phyloP scores from a whole-genome alignment of 2,113 vertebrate species.

The Scatophagus argus region DNA sequence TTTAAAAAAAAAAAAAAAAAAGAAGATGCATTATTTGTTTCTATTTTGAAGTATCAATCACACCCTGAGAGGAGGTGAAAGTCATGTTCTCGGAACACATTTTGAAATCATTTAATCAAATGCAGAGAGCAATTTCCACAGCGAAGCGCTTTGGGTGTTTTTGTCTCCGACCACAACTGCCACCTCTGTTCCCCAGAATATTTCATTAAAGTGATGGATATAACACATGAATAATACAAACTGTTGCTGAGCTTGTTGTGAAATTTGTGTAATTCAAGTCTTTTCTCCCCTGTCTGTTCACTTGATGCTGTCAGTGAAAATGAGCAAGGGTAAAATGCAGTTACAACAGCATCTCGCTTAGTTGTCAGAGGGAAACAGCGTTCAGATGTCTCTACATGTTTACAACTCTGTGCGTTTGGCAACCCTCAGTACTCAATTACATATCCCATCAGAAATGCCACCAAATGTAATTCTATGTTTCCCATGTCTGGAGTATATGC shows the following conservation, averaged over 20 bases:
- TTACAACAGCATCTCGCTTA: slow-evolving; percentile 41
- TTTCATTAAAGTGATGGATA: slow-evolving; percentile 74
- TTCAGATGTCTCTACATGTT: slow-evolving; percentile 63
- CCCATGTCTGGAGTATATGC: slow-evolving; percentile 49
- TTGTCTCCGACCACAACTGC: slow-evolving; percentile 45
- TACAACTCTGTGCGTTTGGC: slow-evolving; percentile 60
- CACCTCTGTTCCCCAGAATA: slow-evolving; percentile 47
- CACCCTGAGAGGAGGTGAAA: slow-evolving; percentile 2
- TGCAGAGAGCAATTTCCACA: background rate
- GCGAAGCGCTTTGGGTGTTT: slow-evolving; percentile 47
- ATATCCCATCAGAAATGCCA: slow-evolving; percentile 70
- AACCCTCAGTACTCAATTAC: slow-evolving; percentile 62
- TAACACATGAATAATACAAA: slow-evolving; percentile 75
- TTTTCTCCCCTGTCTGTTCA: slow-evolving; percentile 22
- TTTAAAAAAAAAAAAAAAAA: too few species aligned
- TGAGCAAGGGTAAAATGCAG: slow-evolving; percentile 46
- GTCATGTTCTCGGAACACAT: slow-evolving; percentile 13
- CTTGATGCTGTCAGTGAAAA: slow-evolving; percentile 48
- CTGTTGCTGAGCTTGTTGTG: slow-evolving; percentile 53
- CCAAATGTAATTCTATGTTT: slow-evolving; percentile 61
- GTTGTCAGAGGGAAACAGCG: slow-evolving; percentile 36
- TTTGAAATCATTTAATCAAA: slow-evolving; percentile 61
- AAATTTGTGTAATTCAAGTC: slow-evolving; percentile 47
- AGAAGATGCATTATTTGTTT: slow-evolving; percentile 43
- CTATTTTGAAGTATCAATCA: slow-evolving; percentile 50